A percentile compares a stretch with the other conserved stretches of the same genome.
phyloP scores from a whole-genome alignment of 1,140 invertebrate species.

The Nephotettix cincticeps region DNA sequence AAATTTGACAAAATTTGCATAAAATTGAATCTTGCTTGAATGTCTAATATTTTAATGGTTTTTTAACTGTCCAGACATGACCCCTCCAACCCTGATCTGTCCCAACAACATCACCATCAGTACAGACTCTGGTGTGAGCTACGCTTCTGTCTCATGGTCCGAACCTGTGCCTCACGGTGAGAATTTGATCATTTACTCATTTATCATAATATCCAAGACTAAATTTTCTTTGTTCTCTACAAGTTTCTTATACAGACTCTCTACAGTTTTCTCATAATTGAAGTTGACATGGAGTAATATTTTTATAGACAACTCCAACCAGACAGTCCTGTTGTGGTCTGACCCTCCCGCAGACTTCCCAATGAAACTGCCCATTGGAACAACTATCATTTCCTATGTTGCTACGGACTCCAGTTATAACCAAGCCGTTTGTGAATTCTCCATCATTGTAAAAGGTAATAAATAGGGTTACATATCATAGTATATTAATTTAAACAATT shows the following conservation, averaged over 20 bases:
- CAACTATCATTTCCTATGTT: conserved; percentile 52
- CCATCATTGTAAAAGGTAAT: conserved; percentile 54
- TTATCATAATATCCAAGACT: neutral
- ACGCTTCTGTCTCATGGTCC: conserved; percentile 43
- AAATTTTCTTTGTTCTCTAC: too few species aligned
- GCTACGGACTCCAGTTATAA: conserved; percentile 56
- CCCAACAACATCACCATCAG: conserved; percentile 51
- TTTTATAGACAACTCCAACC: conserved; percentile 55
- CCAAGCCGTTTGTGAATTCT: conserved; percentile 55
- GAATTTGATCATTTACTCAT: too few species aligned
- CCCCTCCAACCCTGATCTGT: conserved; percentile 55
- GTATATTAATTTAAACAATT: too few species aligned
- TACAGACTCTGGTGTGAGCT: conserved; percentile 52
- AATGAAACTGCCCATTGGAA: conserved; percentile 51
- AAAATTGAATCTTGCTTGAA: too few species aligned
- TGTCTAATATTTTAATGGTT: too few species aligned
- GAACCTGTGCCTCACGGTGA: conserved; percentile 25
- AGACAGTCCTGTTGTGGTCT: conserved; percentile 50
- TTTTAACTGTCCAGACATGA: conserved; percentile 56
- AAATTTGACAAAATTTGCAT: too few species aligned
- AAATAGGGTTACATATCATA: too few species aligned
- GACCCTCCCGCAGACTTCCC: conserved; percentile 50
- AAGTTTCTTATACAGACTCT: too few species aligned
- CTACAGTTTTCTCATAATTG: too few species aligned
- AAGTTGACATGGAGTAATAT: too few species aligned